Conservation (phyloP, 2,113 vertebrate species). For the Todiramphus saurophagus region DNA sequence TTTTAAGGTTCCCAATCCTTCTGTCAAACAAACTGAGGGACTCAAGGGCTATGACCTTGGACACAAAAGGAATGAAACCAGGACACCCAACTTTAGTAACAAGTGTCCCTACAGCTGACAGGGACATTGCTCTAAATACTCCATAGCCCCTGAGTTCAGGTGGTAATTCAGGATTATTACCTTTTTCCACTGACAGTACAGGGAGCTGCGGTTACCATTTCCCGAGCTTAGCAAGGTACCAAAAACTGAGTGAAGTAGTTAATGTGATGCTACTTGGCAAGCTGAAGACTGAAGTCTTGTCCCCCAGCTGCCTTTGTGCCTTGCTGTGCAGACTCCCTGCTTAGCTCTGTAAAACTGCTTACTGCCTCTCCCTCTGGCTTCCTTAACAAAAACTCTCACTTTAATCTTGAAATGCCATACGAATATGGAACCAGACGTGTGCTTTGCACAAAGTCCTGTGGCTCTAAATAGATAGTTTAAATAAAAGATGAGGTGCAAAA, state of each 20-base stretch:
- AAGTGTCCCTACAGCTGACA: background rate
- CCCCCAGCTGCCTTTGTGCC: background rate
- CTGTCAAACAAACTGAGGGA: background rate
- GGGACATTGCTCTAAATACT: background rate
- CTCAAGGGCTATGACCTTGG: background rate
- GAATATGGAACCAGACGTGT: background rate
- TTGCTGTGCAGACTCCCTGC: background rate
- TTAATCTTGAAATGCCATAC: background rate
- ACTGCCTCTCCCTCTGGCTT: background rate
- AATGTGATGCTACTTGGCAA: background rate
- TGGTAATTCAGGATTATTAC: background rate
- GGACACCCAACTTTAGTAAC: background rate
- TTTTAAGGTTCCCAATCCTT: background rate
- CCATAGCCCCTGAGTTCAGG: background rate
- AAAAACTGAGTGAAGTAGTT: background rate
- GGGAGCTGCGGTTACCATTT: background rate
- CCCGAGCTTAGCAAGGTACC: background rate
- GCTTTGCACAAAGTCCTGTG: background rate
- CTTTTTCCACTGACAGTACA: background rate
- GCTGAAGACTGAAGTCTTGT: background rate
- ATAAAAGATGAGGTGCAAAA: constrained; percentile 36
- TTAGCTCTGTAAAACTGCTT: background rate
- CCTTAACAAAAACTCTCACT: background rate
- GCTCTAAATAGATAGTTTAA: constrained; percentile 11
- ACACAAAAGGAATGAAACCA: background rate